Evolutionary conservation across 2,888 invertebrate species (phyloP), one percentile per base, ranked within the genome.

Genomic region (Ichneumon xanthorius): DNA sequence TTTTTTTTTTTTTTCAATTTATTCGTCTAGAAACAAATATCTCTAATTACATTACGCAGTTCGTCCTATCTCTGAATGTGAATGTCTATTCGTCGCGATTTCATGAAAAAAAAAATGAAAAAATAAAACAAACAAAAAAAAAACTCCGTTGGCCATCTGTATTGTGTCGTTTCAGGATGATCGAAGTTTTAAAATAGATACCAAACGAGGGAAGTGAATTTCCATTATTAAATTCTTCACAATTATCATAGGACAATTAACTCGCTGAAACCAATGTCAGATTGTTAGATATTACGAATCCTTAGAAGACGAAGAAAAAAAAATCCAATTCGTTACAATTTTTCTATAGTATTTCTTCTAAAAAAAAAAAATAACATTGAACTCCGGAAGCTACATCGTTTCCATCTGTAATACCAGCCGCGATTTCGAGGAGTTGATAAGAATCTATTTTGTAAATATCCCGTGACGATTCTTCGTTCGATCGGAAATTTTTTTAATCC

Each of bases 211-310:
- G 26, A 80, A 55, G 67, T 11, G 61, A 61, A 71, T 50, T 71
- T 78, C 58, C 37, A 83, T 77, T 85, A 68, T 86, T 63, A 61
- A 85, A 79, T 87, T 86, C 85, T 86, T 80, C 84, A 85, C 80
- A 73, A 73, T 80, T 83, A 84, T 82, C 76, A 79, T 86, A 85
- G 84, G 67, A 79, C 85, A 85, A 82, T 77, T 83, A 75, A 85
- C 58, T 80, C 76, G 77, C 68, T 78, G 50, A 85, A 82, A 75
- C 84, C 22, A 84, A 72, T 80, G 71, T 85, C 84, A 80, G 84
- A 65, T 67, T 87, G 72, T 85, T 71, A 77, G 75, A 65, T 78
- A 40, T 61, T 58, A 78, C 73, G 40, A 72, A 45, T 82, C 75
- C 78, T 30, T 50, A 55, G 45, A 81, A 75, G 16, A 78, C 6